phyloP scores from a whole-genome alignment of 2,888 invertebrate species.

The Homarus gammarus region DNA sequence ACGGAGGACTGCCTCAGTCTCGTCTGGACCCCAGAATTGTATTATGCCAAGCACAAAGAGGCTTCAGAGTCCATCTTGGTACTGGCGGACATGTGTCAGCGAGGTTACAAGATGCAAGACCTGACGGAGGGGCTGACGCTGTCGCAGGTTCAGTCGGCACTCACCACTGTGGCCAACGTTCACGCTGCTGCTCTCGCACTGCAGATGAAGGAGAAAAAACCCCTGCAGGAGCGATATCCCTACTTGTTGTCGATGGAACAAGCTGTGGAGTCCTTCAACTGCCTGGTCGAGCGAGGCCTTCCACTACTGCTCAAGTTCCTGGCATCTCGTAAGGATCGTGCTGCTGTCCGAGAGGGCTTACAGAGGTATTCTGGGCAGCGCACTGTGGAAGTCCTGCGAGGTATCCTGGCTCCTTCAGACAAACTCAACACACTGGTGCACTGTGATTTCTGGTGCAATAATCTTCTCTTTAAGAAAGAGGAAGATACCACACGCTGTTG shows the following conservation, averaged over 20 bases:
- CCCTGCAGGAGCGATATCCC: slow-evolving; percentile 82
- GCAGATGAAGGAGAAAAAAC: slow-evolving; percentile 80
- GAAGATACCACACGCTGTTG: slow-evolving; percentile 82
- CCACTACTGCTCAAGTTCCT: slow-evolving; percentile 88
- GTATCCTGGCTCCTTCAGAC: slow-evolving; percentile 78
- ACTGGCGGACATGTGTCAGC: slow-evolving; percentile 85
- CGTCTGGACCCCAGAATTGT: slow-evolving; percentile 84
- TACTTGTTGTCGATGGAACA: slow-evolving; percentile 89
- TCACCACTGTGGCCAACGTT: slow-evolving; percentile 86
- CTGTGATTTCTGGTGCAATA: slow-evolving; percentile 92
- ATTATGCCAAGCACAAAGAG: slow-evolving; percentile 84
- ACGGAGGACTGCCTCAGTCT: slow-evolving; percentile 79
- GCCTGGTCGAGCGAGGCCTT: slow-evolving; percentile 87
- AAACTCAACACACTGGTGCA: slow-evolving; percentile 86
- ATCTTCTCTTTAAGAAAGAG: slow-evolving; percentile 85
- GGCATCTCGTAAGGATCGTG: slow-evolving; percentile 79
- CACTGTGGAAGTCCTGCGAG: slow-evolving; percentile 57
- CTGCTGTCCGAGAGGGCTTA: slow-evolving; percentile 45
- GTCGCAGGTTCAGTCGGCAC: slow-evolving; percentile 85
- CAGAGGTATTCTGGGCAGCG: slow-evolving; percentile 63
- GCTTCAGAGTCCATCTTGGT: slow-evolving; percentile 85
- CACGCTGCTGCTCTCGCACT: slow-evolving; percentile 87
- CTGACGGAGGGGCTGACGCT: slow-evolving; percentile 86
- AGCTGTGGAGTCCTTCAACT: slow-evolving; percentile 89
- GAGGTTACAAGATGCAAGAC: slow-evolving; percentile 83